These are phyloP conservation scores for Liolophura sinensis DNA, from an alignment of 1,140 invertebrate genomes.

Conservation along the genomic window DNA sequence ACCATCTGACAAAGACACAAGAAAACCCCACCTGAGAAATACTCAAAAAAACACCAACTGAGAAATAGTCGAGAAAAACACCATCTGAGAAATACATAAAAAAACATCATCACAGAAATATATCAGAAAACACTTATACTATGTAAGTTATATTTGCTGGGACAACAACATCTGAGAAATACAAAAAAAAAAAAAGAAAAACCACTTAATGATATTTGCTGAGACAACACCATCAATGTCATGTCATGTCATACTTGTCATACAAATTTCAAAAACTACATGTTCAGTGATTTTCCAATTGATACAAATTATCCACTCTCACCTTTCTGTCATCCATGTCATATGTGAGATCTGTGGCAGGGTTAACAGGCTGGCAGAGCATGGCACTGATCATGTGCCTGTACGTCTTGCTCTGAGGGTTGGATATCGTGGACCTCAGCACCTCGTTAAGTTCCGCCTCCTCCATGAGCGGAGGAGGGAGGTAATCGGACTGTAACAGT, in stretches of 20 bases:
- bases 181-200: not conserved
- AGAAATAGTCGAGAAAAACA: too few relatives aligned
- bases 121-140: not conserved
- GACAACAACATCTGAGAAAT: not conserved
- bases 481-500: conserved; percentile 76
- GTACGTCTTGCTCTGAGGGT: conserved; percentile 80
- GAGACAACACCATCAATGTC: not conserved
- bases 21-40: not conserved
- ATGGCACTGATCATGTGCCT: conserved; percentile 76
- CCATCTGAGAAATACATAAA: too few relatives aligned
- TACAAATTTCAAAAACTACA: not conserved
- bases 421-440: conserved; percentile 74
- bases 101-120: not conserved
- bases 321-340: conserved; percentile 67
- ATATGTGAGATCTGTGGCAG: conserved; percentile 75
- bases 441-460: conserved; percentile 79
- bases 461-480: conserved; percentile 78
- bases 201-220: not conserved
- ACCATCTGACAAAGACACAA: conserved; percentile 16
- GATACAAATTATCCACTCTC: conserved; percentile 16
- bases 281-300: conserved; percentile 24
- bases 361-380: conserved; percentile 63
- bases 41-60: not conserved
- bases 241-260: too few relatives aligned
- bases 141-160: not conserved